Evolutionary conservation across 2,113 vertebrate species (phyloP).

Genomic region (Sialia sialis): DNA sequence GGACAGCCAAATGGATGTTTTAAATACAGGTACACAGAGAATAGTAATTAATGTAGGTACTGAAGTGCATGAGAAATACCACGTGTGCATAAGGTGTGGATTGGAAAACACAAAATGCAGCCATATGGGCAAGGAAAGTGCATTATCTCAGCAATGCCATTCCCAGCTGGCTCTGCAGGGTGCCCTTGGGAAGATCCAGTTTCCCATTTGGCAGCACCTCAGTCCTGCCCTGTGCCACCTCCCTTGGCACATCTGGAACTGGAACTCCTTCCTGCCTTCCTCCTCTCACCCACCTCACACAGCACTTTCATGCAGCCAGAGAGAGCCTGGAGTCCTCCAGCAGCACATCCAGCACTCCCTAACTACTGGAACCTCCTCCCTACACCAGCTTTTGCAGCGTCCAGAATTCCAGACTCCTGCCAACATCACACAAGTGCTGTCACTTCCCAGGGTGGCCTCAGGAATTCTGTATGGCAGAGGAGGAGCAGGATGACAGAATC

Average conservation of each 20-base stretch:
- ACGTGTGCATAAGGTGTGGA: neutral
- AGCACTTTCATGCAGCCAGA: neutral
- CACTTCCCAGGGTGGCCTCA: neutral
- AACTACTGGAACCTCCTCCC: neutral
- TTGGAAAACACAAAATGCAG: neutral
- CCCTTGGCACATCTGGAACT: neutral
- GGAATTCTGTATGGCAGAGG: neutral
- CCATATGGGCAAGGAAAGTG: neutral
- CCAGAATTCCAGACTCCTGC: neutral
- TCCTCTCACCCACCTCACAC: neutral
- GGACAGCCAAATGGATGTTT: neutral
- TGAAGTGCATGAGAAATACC: neutral
- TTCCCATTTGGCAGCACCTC: neutral
- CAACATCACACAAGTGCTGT: accelerated
- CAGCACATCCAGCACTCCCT: neutral
- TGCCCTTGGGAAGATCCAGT: neutral
- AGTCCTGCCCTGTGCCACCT: neutral
- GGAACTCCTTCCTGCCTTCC: neutral
- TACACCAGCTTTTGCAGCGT: neutral
- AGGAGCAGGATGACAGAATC: neutral
- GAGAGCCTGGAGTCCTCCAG: neutral
- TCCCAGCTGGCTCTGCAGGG: neutral
- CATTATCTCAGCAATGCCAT: neutral
- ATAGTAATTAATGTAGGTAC: neutral
- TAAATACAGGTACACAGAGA: neutral